These are phyloP conservation scores for Aleadryas rufinucha DNA, from an alignment of 2,113 vertebrate genomes.

Conservation along the genomic window DNA sequence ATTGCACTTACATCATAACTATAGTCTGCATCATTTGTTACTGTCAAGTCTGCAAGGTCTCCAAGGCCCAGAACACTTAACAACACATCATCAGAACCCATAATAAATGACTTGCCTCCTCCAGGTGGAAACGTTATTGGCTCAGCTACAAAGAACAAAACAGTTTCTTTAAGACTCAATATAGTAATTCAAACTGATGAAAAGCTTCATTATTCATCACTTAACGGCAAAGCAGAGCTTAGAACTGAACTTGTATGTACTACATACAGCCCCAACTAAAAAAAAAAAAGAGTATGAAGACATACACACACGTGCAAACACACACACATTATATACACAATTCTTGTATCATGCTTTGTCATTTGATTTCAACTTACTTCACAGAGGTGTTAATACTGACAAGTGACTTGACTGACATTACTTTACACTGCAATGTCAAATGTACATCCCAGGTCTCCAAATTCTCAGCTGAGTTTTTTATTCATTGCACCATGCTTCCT, in stretches of 20 bases:
- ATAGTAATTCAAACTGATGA: conserved; percentile 34
- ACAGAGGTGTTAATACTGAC: neutral
- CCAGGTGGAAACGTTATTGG: conserved; percentile 91
- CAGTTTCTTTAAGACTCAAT: conserved; percentile 70
- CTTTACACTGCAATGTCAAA: neutral
- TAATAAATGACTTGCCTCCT: conserved; percentile 95
- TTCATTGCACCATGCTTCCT: neutral
- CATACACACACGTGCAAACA: conserved; percentile 17
- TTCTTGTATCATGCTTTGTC: neutral
- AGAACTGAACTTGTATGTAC: neutral
- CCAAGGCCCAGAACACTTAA: conserved; percentile 96
- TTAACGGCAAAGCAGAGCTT: conserved; percentile 9
- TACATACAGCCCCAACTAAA: neutral
- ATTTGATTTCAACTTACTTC: neutral
- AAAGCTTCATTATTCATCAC: conserved; percentile 21
- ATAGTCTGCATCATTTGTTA: conserved; percentile 97
- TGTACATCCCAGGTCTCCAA: neutral
- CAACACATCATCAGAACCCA: conserved; percentile 93
- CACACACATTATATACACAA: conserved; percentile 14
- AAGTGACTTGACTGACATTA: neutral
- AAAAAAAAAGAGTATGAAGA: neutral
- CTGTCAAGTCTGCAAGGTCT: conserved; percentile 97
- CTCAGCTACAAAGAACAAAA: conserved; percentile 86
- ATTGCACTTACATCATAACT: conserved; percentile 93
- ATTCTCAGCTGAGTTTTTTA: neutral